Evolutionary conservation across 2,888 invertebrate species (phyloP), one percentile per base, ranked within the genome.

Genomic region (Nomada fucata): DNA sequence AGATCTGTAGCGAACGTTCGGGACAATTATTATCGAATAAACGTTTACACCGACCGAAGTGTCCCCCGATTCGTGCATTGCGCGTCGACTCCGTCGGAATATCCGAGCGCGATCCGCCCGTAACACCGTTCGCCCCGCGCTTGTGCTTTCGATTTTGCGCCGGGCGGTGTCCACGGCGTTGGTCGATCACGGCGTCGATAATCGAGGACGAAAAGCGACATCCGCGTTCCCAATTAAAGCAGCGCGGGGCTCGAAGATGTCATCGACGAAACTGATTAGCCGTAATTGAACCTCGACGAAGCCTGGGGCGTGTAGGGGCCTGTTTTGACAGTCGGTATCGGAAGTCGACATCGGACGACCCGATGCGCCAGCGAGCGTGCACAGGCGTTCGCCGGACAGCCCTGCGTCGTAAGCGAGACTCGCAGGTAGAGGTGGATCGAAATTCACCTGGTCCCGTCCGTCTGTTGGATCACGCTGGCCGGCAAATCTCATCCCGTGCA

Each of bases 201-300:
- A 75, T 59, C 60, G 44, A 20, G 75, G 36, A 67, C 70, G 55
- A 70, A 82, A 83, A 76, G 83, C 75, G 82, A 79, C 85, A 79
- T 86, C 83, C 71, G 78, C 60, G 83, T 50, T 75, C 85, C 82
- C 86, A 85, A 88, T 90, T 89, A 89, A 89, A 92, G 53, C 88
- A 89, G 72, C 90, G 91, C 77, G 90, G 88, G n/a, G 64, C 90
- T 91, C 79, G 90, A 92, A 76, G 89, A 92, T 74, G 89, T 91
- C 81, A 90, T 90, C 86, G 88, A 84, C 59, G 86, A 85, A 86
- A 91, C 90, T 90, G 91, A 91, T 85, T 90, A 87, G 76, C 75
- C 73, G 84, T 89, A 90, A 89, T 88, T 88, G 85, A 84, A 75
- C 53, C 76, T 81, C 60, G 71, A 79, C 80, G 75, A 47, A 73